Conservation (phyloP, 2,888 invertebrate species). For the Andrena chrysosceles region DNA sequence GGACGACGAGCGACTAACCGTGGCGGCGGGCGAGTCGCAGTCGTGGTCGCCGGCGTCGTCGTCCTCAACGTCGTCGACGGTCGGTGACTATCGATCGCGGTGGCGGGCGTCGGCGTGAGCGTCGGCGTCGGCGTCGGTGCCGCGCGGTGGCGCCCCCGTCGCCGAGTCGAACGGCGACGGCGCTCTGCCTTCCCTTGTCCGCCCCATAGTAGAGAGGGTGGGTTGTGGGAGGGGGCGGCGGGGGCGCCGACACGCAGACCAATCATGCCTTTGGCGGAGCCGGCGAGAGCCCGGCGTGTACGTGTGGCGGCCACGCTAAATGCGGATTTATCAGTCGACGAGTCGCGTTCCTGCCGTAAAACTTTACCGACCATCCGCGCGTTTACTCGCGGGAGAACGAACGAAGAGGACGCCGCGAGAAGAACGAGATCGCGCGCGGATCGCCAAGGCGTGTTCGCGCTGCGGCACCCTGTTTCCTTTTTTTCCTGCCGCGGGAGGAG, state of each 20-base stretch:
- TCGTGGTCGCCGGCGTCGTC: constrained; percentile 40
- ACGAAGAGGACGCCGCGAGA: neutral
- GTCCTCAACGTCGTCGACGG: constrained; percentile 70
- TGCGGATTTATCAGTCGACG: constrained; percentile 68
- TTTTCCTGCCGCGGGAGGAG: constrained; percentile 12
- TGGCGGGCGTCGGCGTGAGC: constrained; percentile 78
- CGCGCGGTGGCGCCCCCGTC: constrained; percentile 83
- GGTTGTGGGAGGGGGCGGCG: constrained; percentile 65
- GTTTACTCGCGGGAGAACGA: constrained; percentile 6
- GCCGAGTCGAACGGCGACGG: constrained; percentile 62
- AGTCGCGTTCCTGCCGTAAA: constrained; percentile 52
- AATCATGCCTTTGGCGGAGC: constrained; percentile 77
- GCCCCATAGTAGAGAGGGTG: constrained; percentile 47
- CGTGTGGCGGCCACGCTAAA: constrained; percentile 69
- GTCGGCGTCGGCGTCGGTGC: constrained; percentile 74
- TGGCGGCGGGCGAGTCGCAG: constrained; percentile 19
- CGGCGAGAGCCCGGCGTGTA: constrained; percentile 78
- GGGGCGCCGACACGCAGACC: constrained; percentile 74
- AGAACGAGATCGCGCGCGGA: neutral
- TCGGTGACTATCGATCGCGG: constrained; percentile 82
- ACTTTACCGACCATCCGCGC: constrained; percentile 57
- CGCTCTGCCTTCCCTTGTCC: constrained; percentile 66
- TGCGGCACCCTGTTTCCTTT: constrained; percentile 34
- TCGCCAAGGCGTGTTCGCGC: constrained; percentile 55
- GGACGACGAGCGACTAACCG: constrained; percentile 26